Evolutionary conservation across 1,140 invertebrate species (phyloP).

Genomic region (Gryllus bimaculatus): DNA sequence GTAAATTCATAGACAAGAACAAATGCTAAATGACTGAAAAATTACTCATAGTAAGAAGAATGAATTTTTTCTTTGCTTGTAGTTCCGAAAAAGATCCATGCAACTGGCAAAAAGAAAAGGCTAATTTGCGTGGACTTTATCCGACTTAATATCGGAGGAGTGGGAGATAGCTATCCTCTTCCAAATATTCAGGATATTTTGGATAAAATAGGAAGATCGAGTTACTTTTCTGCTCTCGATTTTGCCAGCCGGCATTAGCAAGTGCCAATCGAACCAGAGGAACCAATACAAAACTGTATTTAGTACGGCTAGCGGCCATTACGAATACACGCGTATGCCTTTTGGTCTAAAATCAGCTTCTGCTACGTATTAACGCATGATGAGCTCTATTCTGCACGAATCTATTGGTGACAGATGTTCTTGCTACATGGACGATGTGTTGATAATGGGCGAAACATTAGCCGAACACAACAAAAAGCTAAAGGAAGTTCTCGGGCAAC

Average conservation of each 20-base stretch:
- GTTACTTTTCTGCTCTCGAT: conserved; percentile 35
- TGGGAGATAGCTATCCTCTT: conserved; percentile 35
- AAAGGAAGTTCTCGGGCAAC: conserved; percentile 23
- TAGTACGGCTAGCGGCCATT: conserved; percentile 24
- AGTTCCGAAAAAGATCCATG: too few species aligned
- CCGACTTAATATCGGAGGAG: conserved; percentile 26
- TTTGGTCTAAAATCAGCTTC: conserved; percentile 27
- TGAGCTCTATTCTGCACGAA: conserved; percentile 23
- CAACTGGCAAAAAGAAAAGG: too few species aligned
- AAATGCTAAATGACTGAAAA: conserved; percentile 22
- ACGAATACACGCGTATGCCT: conserved; percentile 24
- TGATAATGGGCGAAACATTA: conserved; percentile 23
- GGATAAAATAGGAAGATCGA: conserved; percentile 16
- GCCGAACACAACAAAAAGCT: conserved; percentile 23
- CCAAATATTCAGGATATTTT: conserved; percentile 38
- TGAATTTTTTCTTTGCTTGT: conserved; percentile 24
- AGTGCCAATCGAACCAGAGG: conserved; percentile 32
- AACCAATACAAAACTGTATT: conserved; percentile 33
- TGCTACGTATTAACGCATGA: conserved; percentile 25
- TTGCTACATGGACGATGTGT: conserved; percentile 27
- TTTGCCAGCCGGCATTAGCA: conserved; percentile 38
- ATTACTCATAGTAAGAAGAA: conserved; percentile 23
- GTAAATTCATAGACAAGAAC: conserved; percentile 15
- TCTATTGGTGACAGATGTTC: conserved; percentile 14
- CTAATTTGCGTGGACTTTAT: conserved; percentile 28